These are phyloP conservation scores for Lepilemur ruficaudatus DNA, from an alignment of 2,797 vertebrate species.

Conservation along the genomic window DNA sequence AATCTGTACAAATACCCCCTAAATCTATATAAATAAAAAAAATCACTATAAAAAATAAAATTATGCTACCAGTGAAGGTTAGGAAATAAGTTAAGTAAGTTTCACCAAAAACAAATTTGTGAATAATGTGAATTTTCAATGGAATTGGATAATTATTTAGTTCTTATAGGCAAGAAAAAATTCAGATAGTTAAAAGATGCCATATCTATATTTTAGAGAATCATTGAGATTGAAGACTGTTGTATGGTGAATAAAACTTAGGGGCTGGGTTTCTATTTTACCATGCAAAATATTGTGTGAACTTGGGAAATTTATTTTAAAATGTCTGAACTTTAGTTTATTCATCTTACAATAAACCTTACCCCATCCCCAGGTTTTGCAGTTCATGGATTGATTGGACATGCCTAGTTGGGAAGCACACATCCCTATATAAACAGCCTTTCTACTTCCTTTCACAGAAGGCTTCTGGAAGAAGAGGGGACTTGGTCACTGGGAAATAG, in stretches of 20 bases:
- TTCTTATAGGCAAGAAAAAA: not conserved
- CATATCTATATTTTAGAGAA: not conserved
- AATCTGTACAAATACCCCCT: too few species aligned
- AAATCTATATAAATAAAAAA: too few species aligned
- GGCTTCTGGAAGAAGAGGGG: not conserved
- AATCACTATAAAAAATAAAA: too few species aligned
- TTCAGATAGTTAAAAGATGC: not conserved
- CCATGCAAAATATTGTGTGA: not conserved
- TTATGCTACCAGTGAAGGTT: not conserved
- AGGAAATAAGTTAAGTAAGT: not conserved
- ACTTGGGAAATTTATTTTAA: not conserved
- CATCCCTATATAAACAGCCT: conserved; percentile 48
- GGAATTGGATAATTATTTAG: not conserved
- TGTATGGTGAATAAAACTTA: not conserved
- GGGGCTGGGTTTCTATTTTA: not conserved
- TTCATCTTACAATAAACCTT: not conserved
- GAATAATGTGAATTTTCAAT: not conserved
- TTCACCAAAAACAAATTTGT: not conserved
- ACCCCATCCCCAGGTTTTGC: not conserved
- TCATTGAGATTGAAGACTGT: not conserved
- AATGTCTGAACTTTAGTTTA: not conserved
- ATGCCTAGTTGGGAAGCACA: conserved; percentile 63
- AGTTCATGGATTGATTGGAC: conserved; percentile 76
- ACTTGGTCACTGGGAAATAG: conserved; percentile 65
- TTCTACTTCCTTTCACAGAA: conserved; percentile 71